These are phyloP conservation scores for Ochropacha duplaris DNA, from an alignment of 2,888 invertebrate species.

Conservation along the genomic window DNA sequence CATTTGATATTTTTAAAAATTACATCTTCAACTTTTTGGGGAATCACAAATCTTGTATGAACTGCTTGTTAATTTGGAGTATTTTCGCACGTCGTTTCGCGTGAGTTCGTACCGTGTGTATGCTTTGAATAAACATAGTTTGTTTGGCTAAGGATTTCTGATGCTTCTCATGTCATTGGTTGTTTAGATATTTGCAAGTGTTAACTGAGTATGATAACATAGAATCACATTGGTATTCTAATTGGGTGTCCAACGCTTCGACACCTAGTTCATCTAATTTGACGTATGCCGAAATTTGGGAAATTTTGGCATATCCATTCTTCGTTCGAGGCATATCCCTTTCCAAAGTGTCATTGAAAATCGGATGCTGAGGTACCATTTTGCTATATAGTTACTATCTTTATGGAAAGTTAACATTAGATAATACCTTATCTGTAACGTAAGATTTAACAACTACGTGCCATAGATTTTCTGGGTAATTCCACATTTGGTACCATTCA, in stretches of 20 bases:
- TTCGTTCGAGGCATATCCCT: too few relatives aligned
- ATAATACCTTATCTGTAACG: background rate
- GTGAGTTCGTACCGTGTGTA: conserved; percentile 2
- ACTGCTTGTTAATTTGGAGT: background rate
- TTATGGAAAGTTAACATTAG: background rate
- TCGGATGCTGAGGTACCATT: too few relatives aligned
- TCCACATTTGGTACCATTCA: background rate
- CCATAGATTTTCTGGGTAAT: background rate
- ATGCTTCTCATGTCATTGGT: conserved; percentile 35
- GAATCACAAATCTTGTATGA: background rate
- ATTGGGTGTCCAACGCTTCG: conserved; percentile 18
- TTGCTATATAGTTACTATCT: too few relatives aligned
- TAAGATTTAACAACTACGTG: background rate
- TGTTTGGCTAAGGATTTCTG: conserved; percentile 41
- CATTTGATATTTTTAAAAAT: background rate
- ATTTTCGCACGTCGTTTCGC: background rate
- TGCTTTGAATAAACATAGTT: background rate
- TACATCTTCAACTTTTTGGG: background rate
- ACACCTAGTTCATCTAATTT: background rate
- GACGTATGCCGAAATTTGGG: background rate
- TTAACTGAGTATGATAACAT: conserved; percentile 53
- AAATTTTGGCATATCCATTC: background rate
- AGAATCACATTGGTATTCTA: conserved; percentile 32
- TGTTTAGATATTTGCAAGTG: conserved; percentile 49
- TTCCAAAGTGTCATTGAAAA: too few relatives aligned